A percentile compares a stretch with the other conserved stretches of the same genome.
Conservation (phyloP, 2,888 invertebrate genomes). For the Andrena haemorrhoa region DNA sequence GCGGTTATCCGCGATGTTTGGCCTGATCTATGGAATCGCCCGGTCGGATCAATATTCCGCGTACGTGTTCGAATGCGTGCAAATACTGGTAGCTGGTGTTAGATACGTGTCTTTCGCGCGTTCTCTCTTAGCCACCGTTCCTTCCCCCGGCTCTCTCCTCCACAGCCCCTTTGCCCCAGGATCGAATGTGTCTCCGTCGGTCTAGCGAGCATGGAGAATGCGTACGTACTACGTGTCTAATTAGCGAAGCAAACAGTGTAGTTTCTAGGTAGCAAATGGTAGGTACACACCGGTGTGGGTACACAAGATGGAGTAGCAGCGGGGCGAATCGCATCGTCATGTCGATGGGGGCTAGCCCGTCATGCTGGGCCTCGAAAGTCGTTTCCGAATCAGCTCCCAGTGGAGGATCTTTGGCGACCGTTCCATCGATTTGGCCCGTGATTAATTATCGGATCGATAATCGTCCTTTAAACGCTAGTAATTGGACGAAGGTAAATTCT, state of each 20-base stretch:
- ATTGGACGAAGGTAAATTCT: conserved; percentile 51
- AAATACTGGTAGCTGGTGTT: conserved; percentile 44
- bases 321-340: conserved; percentile 35
- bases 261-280: conserved; percentile 75
- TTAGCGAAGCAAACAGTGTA: conserved; percentile 82
- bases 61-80: conserved; percentile 66
- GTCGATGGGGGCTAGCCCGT: conserved; percentile 19
- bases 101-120: conserved; percentile 57
- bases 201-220: conserved; percentile 56
- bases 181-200: conserved; percentile 16
- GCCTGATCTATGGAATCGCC: conserved; percentile 74
- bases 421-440: background rate
- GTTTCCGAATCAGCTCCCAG: background rate
- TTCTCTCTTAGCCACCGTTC: conserved; percentile 29
- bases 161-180: background rate
- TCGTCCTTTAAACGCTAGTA: conserved; percentile 51
- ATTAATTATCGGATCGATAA: conserved; percentile 31
- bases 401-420: background rate
- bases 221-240: conserved; percentile 78
- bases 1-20: conserved; percentile 74
- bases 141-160: background rate
- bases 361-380: conserved; percentile 34
- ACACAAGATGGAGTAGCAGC: conserved; percentile 36
- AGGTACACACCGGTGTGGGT: conserved; percentile 56
- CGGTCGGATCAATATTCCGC: conserved; percentile 70